phyloP scores from a whole-genome alignment of 1,140 invertebrate species.

The Zaprionus davidi region DNA sequence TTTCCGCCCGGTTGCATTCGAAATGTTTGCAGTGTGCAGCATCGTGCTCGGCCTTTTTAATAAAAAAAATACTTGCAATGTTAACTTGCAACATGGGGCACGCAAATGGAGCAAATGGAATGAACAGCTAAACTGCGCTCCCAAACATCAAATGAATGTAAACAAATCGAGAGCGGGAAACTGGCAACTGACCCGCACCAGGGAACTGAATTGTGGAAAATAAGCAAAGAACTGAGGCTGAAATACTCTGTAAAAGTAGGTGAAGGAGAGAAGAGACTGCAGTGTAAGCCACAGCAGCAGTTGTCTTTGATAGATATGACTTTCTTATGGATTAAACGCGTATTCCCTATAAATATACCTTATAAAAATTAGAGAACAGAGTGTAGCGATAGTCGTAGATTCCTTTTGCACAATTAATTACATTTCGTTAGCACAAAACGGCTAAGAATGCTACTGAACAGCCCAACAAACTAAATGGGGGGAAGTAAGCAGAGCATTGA shows the following conservation, averaged over 20 bases:
- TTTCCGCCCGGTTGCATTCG: conserved; percentile 57
- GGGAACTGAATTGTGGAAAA: conserved; percentile 4
- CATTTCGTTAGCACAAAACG: not conserved
- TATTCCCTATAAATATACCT: not conserved
- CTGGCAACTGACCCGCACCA: not conserved
- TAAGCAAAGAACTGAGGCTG: not conserved
- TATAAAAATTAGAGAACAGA: not conserved
- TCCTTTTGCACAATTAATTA: not conserved
- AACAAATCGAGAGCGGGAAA: conserved; percentile 22
- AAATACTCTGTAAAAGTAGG: not conserved
- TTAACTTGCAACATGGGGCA: conserved; percentile 12
- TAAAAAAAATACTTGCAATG: conserved; percentile 22
- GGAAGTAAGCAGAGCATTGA: too few species aligned
- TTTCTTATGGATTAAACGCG: rapidly evolving
- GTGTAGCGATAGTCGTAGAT: not conserved
- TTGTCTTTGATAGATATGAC: not conserved
- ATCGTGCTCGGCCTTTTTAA: conserved; percentile 30
- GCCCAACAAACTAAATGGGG: not conserved
- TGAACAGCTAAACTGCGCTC: conserved; percentile 24
- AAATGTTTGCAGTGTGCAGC: conserved; percentile 41
- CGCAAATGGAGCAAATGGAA: conserved; percentile 18
- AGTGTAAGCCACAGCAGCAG: not conserved
- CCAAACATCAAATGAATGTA: conserved; percentile 12
- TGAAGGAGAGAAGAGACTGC: not conserved
- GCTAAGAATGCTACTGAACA: not conserved